These are phyloP conservation scores for Arbacia lixula DNA, from an alignment of 53 echinoderm and acorn worm genomes.

Conservation along the genomic window DNA sequence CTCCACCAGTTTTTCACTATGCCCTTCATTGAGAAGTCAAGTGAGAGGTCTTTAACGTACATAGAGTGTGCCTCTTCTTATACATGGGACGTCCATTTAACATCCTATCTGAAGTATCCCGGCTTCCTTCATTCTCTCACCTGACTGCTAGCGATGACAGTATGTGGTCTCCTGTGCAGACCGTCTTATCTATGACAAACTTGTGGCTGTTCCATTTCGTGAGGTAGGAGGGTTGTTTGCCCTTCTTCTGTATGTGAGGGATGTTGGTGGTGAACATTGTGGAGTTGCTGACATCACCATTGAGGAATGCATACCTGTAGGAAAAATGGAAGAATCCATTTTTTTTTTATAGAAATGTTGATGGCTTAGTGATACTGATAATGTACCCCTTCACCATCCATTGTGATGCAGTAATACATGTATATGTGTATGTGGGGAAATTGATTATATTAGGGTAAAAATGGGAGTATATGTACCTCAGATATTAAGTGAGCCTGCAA, in stretches of 20 bases:
- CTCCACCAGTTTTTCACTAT: too few relatives aligned
- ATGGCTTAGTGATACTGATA: too few relatives aligned
- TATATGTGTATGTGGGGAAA: background rate
- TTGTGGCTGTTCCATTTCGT: slow-evolving; percentile 86
- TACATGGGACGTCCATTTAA: background rate
- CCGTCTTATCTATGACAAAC: slow-evolving; percentile 79
- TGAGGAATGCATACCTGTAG: slow-evolving; percentile 89
- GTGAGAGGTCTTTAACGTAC: too few relatives aligned
- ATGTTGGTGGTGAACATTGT: slow-evolving; percentile 85
- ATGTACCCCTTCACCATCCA: too few relatives aligned
- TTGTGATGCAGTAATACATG: too few relatives aligned
- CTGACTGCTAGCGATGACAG: slow-evolving; percentile 86
- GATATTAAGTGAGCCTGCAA: too few relatives aligned
- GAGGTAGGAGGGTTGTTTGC: slow-evolving; percentile 72
- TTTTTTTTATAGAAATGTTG: background rate
- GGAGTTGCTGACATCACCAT: slow-evolving; percentile 80
- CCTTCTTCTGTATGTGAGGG: slow-evolving; percentile 83
- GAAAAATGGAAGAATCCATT: slow-evolving; percentile 10
- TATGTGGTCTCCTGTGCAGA: slow-evolving; percentile 84
- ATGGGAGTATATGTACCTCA: background rate
- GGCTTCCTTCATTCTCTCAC: slow-evolving; percentile 69
- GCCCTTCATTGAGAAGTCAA: too few relatives aligned
- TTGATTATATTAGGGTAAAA: background rate
- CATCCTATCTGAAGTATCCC: background rate
- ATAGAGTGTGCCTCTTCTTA: background rate